Base-by-base conservation (phyloP, 2,888 invertebrate species). In the Anticlea derivata region DNA sequence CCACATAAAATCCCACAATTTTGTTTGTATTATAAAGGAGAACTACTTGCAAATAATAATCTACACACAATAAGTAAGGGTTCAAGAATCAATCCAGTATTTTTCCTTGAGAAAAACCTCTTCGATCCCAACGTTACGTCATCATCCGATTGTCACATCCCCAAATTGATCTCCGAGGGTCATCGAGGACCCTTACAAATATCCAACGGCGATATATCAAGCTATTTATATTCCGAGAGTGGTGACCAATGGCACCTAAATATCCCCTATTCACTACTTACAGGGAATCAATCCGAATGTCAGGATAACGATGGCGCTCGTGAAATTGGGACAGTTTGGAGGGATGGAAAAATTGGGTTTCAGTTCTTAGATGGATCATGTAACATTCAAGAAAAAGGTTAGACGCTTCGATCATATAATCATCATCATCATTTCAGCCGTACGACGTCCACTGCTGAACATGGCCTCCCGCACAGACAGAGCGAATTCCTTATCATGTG, bases 201-300 rank as follows among this genome's bases (percentile, higher is more conserved):
- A 55, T 58, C 48, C 52, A 58, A 48, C 46, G 48, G 53, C 53
- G 49, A 62, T 62, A 60, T 58, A 62, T 62, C 58, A 62, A 62
- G 58, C 58, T 58, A 62, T 60, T 61, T 61, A 60, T 62, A 62
- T 62, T 56, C 58, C 26, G 31, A 51, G 52, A 58, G 58, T 55
- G 54, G 61, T 60, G 50, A 58, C 60, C 58, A 60, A 62, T 60
- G 45, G 33, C 45, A 45, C 51, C 50, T 58, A 58, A 60, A 48
- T 50, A 49, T 60, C 64, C 56, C 62, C 51, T 54, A 50, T 43
- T 57, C 54, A 62, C 60, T 63, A 61, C 67, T 68, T 63, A 64
- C 58, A 58, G 61, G 61, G 64, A 70, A 73, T 75, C 73, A 73
- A 72, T 74, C 68, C 65, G 62, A 64, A 66, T 72, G 70, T 65